Evolutionary conservation across 2,888 invertebrate genomes (phyloP), one percentile per base, ranked within the genome.

Genomic region (Ochlodes sylvanus): DNA sequence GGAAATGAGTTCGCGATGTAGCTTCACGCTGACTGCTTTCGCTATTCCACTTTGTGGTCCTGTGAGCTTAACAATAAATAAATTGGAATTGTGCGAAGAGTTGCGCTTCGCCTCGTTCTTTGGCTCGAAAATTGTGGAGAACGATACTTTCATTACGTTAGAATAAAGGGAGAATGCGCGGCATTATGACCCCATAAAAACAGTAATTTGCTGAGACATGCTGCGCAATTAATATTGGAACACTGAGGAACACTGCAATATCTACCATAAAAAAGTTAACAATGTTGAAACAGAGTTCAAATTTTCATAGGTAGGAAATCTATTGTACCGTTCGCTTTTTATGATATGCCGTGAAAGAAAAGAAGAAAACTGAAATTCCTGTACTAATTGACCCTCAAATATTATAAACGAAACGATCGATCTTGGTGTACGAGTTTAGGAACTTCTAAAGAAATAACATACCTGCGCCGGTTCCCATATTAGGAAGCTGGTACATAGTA

Each of bases 161-260:
- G 50, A 41, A 47, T 64, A 27, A 52, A 34, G 57, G 44, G 44
- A 44, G 7, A 14, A 56, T 57, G 47, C 64, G 50, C 38, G 21
- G 38, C 65, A 65, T 50, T 65, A 65, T 65, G 41, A 58, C 57
- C 58, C 65, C 27, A 58, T 65, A 65, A 64, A 64, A 32, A 57
- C 15, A 15, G 41, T 21, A 50, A 38, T 65, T 58, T 27, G 57
- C 34, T 65, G 41, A 57, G 57, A 50, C 27, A 47, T 10, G n/a
- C 55, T 41, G 54, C 55, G 44, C 47, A 34, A 64, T 57, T 64
- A 64, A 57, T 56, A 63, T 56, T 7, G 17, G 6, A n/a, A n/a
- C n/a, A n/a, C n/a, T n/a, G 27, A 27, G 27, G 27, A 10, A 38
- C 7, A 52, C 17, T 34, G 34, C 19, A 50, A 5, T 47, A 19